A percentile compares a stretch with the other conserved stretches of the same genome.
Conservation (phyloP, 2,888 invertebrate species). For the Imbricaverruca yamaguchii region DNA sequence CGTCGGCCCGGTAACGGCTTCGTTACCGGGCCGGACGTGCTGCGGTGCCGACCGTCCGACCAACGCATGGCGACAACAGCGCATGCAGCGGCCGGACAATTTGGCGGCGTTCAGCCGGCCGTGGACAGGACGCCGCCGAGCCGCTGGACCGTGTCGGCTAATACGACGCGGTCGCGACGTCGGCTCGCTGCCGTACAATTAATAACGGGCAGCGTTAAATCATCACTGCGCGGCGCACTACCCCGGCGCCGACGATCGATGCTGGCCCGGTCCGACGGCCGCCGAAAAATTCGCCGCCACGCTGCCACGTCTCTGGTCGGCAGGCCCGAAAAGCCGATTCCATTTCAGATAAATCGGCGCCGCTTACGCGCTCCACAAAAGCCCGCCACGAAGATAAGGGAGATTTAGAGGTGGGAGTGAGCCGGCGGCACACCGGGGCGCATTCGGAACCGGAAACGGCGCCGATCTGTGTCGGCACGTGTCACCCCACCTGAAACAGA, state of each 20-base stretch:
- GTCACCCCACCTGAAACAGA: neutral
- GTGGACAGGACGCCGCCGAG: neutral
- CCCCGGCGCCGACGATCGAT: neutral
- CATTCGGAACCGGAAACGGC: neutral
- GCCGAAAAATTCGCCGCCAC: constrained; percentile 1
- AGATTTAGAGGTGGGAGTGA: neutral
- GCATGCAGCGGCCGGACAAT: too few species aligned
- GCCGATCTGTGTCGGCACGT: neutral
- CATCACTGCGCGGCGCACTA: neutral
- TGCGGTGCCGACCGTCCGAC: neutral
- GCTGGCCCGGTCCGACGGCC: neutral
- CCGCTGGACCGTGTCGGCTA: neutral
- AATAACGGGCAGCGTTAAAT: constrained; percentile 8
- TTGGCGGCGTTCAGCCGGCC: neutral
- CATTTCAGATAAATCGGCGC: constrained; percentile 20
- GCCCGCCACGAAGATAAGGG: neutral
- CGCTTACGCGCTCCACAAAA: constrained; percentile 18
- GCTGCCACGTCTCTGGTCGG: neutral
- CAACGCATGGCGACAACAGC: neutral
- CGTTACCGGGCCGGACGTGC: neutral
- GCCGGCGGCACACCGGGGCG: neutral
- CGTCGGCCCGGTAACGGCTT: neutral
- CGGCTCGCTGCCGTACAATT: constrained; percentile 2
- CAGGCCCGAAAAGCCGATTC: constrained; percentile 3
- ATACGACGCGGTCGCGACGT: neutral